Evolutionary conservation across 2,888 invertebrate genomes (phyloP), one percentile per base, ranked within the genome.

Genomic region (Sipha maydis): DNA sequence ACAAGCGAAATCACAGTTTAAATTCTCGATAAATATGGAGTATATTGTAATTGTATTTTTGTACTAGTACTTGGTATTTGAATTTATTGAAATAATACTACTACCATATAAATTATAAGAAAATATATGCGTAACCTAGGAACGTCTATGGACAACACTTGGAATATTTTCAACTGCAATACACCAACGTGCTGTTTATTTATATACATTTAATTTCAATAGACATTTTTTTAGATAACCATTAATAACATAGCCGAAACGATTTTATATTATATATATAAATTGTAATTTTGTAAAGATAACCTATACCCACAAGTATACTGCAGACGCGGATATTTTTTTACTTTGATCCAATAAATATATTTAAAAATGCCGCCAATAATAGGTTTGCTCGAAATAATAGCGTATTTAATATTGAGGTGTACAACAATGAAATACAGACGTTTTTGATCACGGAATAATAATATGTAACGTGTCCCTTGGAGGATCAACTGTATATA

Each of bases 301-400:
- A 61, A 61, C 61, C 61, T 61, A 21, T 25, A 25, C 25, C 21
- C 7, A 25, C 1, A 61, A 61, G 61, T 69, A n/a, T 69, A 69
- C 69, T 28, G 69, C 69, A 69, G 14, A 3, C 69, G 69, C n/a
- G 61, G 75, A 48, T 38, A n/a, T 34, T 48, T 56, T 67, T 88
- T 80, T 76, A 67, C 88, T 88, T 88, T 88, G 88, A 88, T 88
- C 80, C 88, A 76, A 88, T 80, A 82, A 76, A 77, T 75, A 75
- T 82, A 61, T 80, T 80, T 86, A 80, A 85, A 88, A 82, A 75
- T 31, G 67, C 88, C 88, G 88, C 88, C 80, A 82, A 88, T 75
- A 88, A 86, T 86, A 79, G 78, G 85, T 86, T 77, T 73, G 38
- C 21, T 75, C 73, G 31, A 80, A 80, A 88, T 88, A 88, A 82